Base-by-base conservation (phyloP, 1,140 invertebrate genomes). In the Hormaphis cornu region DNA sequence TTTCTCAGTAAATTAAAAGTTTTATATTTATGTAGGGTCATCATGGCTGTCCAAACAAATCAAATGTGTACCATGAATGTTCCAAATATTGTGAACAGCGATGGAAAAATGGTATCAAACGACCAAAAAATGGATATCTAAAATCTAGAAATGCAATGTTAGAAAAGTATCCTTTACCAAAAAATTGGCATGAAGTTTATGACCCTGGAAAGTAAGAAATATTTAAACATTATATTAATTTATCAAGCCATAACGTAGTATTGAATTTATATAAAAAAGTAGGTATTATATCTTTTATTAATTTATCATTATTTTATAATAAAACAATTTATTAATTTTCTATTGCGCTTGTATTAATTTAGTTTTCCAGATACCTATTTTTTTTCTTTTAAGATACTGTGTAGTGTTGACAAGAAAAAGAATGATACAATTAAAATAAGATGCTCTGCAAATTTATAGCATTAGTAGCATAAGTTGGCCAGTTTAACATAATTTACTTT, bases 61-160 rank as follows among this genome's bases (percentile, higher is more conserved):
- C 85, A 74, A 99, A 98, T 77, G 89, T 93, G 70, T 95, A 89
- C 78, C 97, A 99, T 77, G 87, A 93, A 72, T 99, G 97, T 79
- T 85, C 84, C 2, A 83, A 85, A 26, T 96, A 85, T 79, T 99
- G 97, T 80, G 86, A 89, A 69, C 89, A 91, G 76, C 83, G 86
- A 53, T 99, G 93, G 91, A 90, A 89, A 72, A 83, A 83, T 71
- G 88, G 91, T 24, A 85, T 85, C 70, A 72, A 80, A 33, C 83
- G 86, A 73, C 89, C 90, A 46, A 84, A 83, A 70, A 83, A 86
- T 71, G 85, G 84, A 74, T 92, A 95, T 78, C 79, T 93, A 59
- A 84, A 85, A 72, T 82, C 82, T 71, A 87, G 91, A 75, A 81
- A 85, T 71, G 85, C 84, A 78, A 84, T 97, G 76, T 77, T 97